These are phyloP conservation scores for Hippocampus zosterae DNA, from an alignment of 2,113 vertebrate genomes.

Conservation along the genomic window DNA sequence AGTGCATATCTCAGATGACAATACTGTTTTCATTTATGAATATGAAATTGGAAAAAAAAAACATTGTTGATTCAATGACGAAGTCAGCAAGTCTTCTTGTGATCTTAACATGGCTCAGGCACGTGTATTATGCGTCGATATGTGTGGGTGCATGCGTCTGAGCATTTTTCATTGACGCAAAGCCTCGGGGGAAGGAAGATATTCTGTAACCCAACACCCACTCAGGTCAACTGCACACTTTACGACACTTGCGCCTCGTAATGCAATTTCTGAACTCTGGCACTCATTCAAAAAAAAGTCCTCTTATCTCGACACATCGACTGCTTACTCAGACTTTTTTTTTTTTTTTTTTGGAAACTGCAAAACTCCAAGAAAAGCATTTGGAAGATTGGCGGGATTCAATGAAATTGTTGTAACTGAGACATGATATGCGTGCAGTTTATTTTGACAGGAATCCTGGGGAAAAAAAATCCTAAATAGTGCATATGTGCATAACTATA, in stretches of 20 bases:
- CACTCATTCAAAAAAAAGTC: not conserved
- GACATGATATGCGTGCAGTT: no score
- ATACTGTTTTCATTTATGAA: not conserved
- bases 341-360: not conserved
- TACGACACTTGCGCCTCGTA: not conserved
- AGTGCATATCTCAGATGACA: not conserved
- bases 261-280: constrained; percentile 2
- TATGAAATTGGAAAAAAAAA: no score
- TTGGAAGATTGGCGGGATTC: no score
- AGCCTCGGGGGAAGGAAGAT: not conserved
- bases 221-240: not conserved
- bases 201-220: not conserved
- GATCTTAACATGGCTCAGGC: not conserved
- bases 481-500: no score
- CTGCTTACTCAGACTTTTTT: not conserved
- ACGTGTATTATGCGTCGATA: not conserved
- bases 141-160: not conserved
- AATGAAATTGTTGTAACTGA: no score
- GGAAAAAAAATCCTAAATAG: no score
- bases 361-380: not conserved
- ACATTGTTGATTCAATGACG: no score
- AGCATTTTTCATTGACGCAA: not conserved
- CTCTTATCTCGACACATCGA: not conserved
- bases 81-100: not conserved
- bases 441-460: no score